Conservation (phyloP, 1,140 invertebrate genomes). For the Dreissena polymorpha region DNA sequence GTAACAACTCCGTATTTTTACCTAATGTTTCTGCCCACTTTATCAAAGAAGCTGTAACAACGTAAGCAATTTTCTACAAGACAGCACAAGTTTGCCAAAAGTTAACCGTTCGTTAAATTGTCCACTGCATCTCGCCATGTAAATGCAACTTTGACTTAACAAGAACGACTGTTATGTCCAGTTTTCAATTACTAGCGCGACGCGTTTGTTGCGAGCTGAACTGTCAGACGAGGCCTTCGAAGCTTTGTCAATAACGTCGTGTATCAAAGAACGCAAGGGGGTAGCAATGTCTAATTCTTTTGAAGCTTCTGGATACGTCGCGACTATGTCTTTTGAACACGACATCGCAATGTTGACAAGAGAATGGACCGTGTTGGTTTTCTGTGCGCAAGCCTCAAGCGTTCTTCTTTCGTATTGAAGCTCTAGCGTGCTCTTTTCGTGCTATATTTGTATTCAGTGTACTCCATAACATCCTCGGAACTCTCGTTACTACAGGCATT, state of each 20-base stretch:
- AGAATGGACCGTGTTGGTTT: conserved; percentile 25
- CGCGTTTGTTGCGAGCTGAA: background rate
- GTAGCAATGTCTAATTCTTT: background rate
- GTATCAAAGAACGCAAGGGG: no score
- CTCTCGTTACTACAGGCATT: background rate
- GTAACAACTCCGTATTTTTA: no score
- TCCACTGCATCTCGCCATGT: no score
- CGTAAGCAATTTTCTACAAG: no score
- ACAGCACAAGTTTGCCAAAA: no score
- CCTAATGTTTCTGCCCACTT: no score
- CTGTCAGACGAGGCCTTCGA: background rate
- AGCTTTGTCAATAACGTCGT: background rate
- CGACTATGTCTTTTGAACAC: background rate
- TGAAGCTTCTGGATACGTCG: background rate
- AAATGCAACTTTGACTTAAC: no score
- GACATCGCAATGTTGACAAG: conserved; percentile 2
- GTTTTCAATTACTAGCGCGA: background rate
- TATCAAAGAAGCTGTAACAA: no score
- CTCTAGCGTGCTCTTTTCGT: conserved; percentile 14
- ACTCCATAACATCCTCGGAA: background rate
- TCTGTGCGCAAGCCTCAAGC: conserved; percentile 12
- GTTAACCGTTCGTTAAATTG: no score
- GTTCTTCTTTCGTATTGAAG: conserved; percentile 18
- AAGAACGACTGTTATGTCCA: no score
- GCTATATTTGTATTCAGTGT: conserved; percentile 24